Evolutionary conservation across 1,140 invertebrate species (phyloP).

Genomic region (Leguminivora glycinivorella): DNA sequence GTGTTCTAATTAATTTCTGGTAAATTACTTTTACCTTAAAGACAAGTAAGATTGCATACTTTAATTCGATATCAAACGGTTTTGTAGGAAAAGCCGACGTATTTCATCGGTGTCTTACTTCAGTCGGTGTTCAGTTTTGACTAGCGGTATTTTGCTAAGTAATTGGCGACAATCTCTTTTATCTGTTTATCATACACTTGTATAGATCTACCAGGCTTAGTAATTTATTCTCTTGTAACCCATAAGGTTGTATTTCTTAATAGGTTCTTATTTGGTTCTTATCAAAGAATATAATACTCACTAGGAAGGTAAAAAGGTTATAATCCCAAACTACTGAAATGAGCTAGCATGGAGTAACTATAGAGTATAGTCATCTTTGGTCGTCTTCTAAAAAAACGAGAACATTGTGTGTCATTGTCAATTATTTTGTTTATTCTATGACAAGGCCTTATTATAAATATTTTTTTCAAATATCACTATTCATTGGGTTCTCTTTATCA

Average conservation of each 20-base stretch:
- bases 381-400: not conserved
- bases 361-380: too few relatives aligned
- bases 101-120: not conserved
- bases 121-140: not conserved
- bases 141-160: not conserved
- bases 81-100: not conserved
- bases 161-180: not conserved
- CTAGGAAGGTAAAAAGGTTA: too few relatives aligned
- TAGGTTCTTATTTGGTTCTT: not conserved
- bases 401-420: not conserved
- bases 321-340: not conserved
- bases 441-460: slow-evolving; percentile 9
- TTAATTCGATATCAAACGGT: not conserved
- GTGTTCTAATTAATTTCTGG: not conserved
- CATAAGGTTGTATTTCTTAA: not conserved
- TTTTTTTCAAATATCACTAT: slow-evolving; percentile 9
- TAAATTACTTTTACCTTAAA: slow-evolving; percentile 27
- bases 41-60: not conserved
- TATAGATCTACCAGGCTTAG: not conserved
- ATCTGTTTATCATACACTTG: not conserved
- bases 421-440: slow-evolving; percentile 19
- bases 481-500: not conserved
- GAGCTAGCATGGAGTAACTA: too few relatives aligned
- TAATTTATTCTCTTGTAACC: not conserved
- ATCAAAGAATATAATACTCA: not conserved